These are phyloP conservation scores for Mesocricetus auratus DNA, from an alignment of 2,113 vertebrate genomes.

Conservation along the genomic window DNA sequence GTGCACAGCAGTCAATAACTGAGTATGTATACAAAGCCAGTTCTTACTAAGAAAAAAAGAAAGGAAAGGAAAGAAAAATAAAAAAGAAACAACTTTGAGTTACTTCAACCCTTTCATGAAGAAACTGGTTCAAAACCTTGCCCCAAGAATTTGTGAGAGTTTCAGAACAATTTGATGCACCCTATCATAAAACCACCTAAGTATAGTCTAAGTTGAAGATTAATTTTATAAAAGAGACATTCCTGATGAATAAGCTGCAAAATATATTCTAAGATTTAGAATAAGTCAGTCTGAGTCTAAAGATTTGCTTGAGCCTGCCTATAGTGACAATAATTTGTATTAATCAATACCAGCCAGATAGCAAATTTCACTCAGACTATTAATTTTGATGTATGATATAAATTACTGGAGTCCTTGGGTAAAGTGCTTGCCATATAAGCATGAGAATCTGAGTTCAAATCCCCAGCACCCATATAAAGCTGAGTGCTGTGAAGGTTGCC, in stretches of 20 bases:
- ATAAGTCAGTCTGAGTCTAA: background rate
- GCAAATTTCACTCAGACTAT: conserved; percentile 10
- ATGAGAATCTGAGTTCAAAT: background rate
- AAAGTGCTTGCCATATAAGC: background rate
- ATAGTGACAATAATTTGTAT: background rate
- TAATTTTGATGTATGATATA: background rate
- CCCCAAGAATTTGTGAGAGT: background rate
- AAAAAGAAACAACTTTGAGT: background rate
- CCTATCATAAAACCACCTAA: conserved; percentile 12
- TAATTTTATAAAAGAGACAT: background rate
- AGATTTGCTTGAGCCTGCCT: background rate
- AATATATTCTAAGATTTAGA: conserved; percentile 28
- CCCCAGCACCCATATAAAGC: background rate
- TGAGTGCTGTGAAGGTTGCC: background rate
- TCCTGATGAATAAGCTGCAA: background rate
- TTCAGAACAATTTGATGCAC: background rate
- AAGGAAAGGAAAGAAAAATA: background rate
- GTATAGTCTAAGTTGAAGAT: background rate
- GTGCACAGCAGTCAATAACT: conserved; percentile 65
- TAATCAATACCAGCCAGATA: background rate
- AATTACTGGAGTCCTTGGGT: background rate
- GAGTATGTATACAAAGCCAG: conserved; percentile 40
- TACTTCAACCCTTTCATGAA: conserved; percentile 6
- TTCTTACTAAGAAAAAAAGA: background rate
- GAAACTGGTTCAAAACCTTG: conserved; percentile 33